phyloP scores from a whole-genome alignment of 2,797 vertebrate genomes.

The Poecilia gillii region DNA sequence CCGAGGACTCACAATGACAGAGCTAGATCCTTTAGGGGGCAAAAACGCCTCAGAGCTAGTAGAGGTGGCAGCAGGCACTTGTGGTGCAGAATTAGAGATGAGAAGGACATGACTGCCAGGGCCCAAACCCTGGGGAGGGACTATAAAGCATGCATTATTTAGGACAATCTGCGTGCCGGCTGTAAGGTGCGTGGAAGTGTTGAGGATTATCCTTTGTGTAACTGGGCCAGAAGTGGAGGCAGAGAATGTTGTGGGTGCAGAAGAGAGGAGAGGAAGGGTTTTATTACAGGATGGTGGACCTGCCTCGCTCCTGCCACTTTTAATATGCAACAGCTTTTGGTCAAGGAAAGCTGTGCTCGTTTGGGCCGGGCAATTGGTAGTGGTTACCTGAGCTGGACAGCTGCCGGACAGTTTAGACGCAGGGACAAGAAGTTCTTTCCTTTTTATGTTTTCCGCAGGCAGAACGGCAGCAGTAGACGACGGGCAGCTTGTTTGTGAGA shows the following conservation, averaged over 20 bases:
- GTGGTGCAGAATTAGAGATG: slow-evolving; percentile 80
- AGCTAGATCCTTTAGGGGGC: slow-evolving; percentile 58
- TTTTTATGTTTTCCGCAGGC: slow-evolving; percentile 40
- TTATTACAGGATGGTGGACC: slow-evolving; percentile 30
- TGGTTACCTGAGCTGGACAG: slow-evolving; percentile 46
- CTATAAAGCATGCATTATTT: slow-evolving; percentile 90
- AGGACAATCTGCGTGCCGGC: slow-evolving; percentile 96
- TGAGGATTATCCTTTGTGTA: slow-evolving; percentile 94
- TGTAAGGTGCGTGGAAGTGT: slow-evolving; percentile 88
- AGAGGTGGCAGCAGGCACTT: slow-evolving; percentile 70
- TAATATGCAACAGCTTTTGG: slow-evolving; percentile 30
- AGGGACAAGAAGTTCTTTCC: slow-evolving; percentile 49
- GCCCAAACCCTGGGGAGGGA: slow-evolving; percentile 93
- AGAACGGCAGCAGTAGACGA: slow-evolving; percentile 31
- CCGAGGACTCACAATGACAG: slow-evolving; percentile 53
- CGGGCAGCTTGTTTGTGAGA: slow-evolving; percentile 41
- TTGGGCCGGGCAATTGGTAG: slow-evolving; percentile 24
- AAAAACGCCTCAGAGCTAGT: slow-evolving; percentile 41
- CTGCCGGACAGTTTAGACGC: slow-evolving; percentile 39
- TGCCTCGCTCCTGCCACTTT: slow-evolving; percentile 39
- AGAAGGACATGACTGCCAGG: slow-evolving; percentile 93
- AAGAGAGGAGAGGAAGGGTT: slow-evolving; percentile 33
- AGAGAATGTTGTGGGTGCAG: slow-evolving; percentile 38
- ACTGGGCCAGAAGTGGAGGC: slow-evolving; percentile 76
- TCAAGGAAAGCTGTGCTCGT: slow-evolving; percentile 8